Base-by-base conservation (phyloP, 2,797 vertebrate species). In the Notolabrus celidotus region DNA sequence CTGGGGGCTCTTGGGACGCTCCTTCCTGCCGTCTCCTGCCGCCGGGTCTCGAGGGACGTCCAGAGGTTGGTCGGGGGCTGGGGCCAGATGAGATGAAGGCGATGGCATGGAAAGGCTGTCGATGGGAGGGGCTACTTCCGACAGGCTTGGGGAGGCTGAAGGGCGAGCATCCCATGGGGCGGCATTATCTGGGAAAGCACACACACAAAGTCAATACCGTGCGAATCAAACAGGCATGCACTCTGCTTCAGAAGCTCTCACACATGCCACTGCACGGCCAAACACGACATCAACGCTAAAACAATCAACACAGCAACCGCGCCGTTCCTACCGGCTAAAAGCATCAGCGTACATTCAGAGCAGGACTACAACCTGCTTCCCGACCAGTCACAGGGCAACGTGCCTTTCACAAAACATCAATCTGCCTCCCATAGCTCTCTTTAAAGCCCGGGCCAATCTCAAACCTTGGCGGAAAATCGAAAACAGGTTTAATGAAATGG, bases 111-210 rank as follows among this genome's bases (percentile, higher is more conserved):
- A 93, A 92, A 95, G 94, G 76, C 95, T 95, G 0, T 97, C 96
- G 7, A 93, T 93, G 90, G 94, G 92, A 89, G 93, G 91, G 89
- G 95, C 96, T 98, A 99, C 95, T 98, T 99, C 97, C 96, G 95
- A 95, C 97, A 97, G 94, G 88, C 95, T 95, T 96, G 98, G 93
- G 96, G 96, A 93, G 96, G 96, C 91, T 96, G 97, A 92, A 96
- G 96, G 94, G 93, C 95, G 94, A 95, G 94, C 81, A 87, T 97
- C 97, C 97, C 97, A 96, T 96, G 96, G 86, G 96, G 91, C 74
- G 95, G 96, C 92, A 92, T 96, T 96, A 96, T 99, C 98, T 98
- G 95, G 87, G 89, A n/a, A n/a, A 89, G 56, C 69, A 86, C 23
- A 87, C 0, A 39, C 23, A 51, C 52, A 67, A 58, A 58, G 67